Conservation (phyloP, 1,140 invertebrate species). For the Battus philenor region DNA sequence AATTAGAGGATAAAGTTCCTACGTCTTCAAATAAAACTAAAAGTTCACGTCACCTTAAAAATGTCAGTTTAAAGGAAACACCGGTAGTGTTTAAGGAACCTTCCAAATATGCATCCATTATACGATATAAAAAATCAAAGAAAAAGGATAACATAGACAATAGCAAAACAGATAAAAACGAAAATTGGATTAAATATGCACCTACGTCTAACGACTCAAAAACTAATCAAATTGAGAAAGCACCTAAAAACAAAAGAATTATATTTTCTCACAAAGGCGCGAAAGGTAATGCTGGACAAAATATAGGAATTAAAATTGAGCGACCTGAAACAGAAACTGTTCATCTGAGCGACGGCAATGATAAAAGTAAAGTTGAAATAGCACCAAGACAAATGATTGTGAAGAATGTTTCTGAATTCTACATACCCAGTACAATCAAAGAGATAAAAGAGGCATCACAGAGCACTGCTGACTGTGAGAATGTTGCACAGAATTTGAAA, state of each 20-base stretch:
- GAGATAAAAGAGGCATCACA: constrained; percentile 5
- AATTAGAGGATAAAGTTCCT: no score
- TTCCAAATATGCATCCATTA: neutral
- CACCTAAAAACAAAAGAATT: neutral
- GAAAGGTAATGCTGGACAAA: constrained; percentile 15
- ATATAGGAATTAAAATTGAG: constrained; percentile 36
- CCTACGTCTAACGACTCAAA: neutral
- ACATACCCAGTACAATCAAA: neutral
- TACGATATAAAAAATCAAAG: neutral
- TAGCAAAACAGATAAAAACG: neutral
- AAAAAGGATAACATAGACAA: neutral
- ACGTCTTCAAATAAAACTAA: no score
- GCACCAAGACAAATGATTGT: neutral
- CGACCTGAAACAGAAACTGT: constrained; percentile 29
- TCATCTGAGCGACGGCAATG: constrained; percentile 2
- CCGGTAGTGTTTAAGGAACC: neutral
- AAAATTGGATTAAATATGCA: neutral
- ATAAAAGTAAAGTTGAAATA: constrained; percentile 7
- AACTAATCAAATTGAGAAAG: constrained; percentile 4
- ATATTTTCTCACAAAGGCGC: constrained; percentile 7
- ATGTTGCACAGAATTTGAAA: constrained; percentile 1
- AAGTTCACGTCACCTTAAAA: no score
- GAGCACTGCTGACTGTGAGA: neutral
- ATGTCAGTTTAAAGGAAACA: no score
- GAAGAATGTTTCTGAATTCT: neutral